Conservation (phyloP, 53 echinoderm and acorn worm genomes). For the Astropecten irregularis region DNA sequence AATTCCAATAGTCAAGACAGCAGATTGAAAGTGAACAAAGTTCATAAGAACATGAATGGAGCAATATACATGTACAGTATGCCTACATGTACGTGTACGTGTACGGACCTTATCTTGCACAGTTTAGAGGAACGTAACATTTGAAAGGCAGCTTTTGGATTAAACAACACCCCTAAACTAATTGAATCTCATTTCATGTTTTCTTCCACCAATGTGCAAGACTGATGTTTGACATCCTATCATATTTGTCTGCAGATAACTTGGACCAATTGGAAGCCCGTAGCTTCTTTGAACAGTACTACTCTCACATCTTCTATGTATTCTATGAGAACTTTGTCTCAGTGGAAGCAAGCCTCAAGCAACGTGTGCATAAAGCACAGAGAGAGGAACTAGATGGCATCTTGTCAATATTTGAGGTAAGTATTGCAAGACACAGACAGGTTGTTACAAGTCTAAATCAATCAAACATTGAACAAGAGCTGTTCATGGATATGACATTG, state of each 20-base stretch:
- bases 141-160: too few species aligned
- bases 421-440: background rate
- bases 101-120: background rate
- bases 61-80: background rate
- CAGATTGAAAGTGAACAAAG: too few species aligned
- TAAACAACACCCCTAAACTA: too few species aligned
- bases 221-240: too few species aligned
- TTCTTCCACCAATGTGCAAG: too few species aligned
- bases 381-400: slow-evolving; percentile 90
- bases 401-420: slow-evolving; percentile 89
- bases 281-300: slow-evolving; percentile 94
- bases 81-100: background rate
- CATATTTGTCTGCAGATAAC: slow-evolving; percentile 65
- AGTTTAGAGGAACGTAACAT: too few species aligned
- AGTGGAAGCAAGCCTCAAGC: slow-evolving; percentile 80
- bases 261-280: slow-evolving; percentile 69
- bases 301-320: slow-evolving; percentile 94
- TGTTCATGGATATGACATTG: too few species aligned
- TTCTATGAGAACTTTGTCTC: slow-evolving; percentile 94
- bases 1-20: too few species aligned
- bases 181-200: too few species aligned
- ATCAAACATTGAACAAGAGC: too few species aligned
- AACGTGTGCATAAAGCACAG: slow-evolving; percentile 91
- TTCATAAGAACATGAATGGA: too few species aligned
- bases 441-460: too few species aligned